Evolutionary conservation across 2,113 vertebrate genomes (phyloP), one percentile per base, ranked within the genome.

Genomic region (Leucopsar rothschildi): DNA sequence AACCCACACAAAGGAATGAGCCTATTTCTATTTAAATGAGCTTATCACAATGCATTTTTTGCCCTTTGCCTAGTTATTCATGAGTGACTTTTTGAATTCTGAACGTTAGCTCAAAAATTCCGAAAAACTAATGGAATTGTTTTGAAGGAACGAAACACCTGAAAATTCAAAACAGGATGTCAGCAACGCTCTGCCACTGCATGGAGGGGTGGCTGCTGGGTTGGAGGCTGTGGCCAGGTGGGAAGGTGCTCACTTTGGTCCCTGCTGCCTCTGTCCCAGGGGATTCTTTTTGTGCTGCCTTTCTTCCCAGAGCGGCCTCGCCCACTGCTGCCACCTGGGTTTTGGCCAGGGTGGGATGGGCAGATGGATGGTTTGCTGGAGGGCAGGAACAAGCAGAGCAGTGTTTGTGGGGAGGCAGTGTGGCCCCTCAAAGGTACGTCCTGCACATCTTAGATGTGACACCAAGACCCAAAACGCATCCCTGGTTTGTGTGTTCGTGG

Each of bases 11-110:
- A 70, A 77, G 18, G 68, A 95, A 90, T 49, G 10, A 90, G 27
- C 68, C 24, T 86, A 93, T 94, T 95, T 96, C 93, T 92, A 96
- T 96, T 96, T 86, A 96, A 96, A 96, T 96, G 72, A 93, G 47
- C 75, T 93, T 93, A 81, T 95, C 88, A 78, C 29, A 78, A 94
- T 94, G 90, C 94, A 94, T 70, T 90, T 94, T 93, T 83, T 96
- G 82, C 82, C 87, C 90, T 96, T 95, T 93, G 47, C 44, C 71
- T 90, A 86, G 55, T 73, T 92, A 95, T 91, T 93, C 44, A 83
- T 83, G 59, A 96, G 29, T 24, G 55, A 90, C 52, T 92, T 86
- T 75, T 88, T 81, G 64, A 96, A 83, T 94, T 94, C 82, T 33
- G 44, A 91, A 94, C 8, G 7, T 24, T 52, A 92, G 39, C 47